Percentiles rank a stretch among this genome's conserved stretches.
phyloP scores from a whole-genome alignment of 2,888 invertebrate species.

The Melanchra persicariae region DNA sequence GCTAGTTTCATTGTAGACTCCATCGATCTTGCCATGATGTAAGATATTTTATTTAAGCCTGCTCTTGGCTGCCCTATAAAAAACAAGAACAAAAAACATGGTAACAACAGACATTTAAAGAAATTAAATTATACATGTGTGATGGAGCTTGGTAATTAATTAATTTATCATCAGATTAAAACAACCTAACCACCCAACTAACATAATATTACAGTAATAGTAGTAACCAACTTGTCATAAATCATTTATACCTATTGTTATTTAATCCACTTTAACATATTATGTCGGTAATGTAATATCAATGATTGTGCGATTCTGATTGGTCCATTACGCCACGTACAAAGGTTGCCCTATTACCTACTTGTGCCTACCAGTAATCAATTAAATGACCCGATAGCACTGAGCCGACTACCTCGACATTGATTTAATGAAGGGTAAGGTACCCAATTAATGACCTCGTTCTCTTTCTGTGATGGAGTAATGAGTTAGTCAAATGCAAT shows the following conservation, averaged over 20 bases:
- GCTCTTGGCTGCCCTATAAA: too few species aligned
- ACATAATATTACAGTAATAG: background rate
- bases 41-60: too few species aligned
- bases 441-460: slow-evolving; percentile 30
- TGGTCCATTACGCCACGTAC: background rate
- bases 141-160: background rate
- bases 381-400: slow-evolving; percentile 18
- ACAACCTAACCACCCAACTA: too few species aligned
- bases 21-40: too few species aligned
- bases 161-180: background rate
- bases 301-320: slow-evolving; percentile 5
- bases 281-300: background rate
- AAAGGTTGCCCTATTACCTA: background rate
- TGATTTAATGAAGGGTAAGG: slow-evolving; percentile 40
- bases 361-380: slow-evolving; percentile 25
- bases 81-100: background rate
- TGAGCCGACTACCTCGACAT: slow-evolving; percentile 16
- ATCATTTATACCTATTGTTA: slow-evolving; percentile 5
- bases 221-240: background rate
- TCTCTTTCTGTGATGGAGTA: slow-evolving; percentile 11
- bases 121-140: too few species aligned
- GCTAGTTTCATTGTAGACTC: too few species aligned
- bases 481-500: slow-evolving; percentile 9
- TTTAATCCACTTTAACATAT: background rate
- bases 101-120: too few species aligned